Base-by-base conservation (phyloP, 1,140 invertebrate species). In the Drosophila varians region DNA sequence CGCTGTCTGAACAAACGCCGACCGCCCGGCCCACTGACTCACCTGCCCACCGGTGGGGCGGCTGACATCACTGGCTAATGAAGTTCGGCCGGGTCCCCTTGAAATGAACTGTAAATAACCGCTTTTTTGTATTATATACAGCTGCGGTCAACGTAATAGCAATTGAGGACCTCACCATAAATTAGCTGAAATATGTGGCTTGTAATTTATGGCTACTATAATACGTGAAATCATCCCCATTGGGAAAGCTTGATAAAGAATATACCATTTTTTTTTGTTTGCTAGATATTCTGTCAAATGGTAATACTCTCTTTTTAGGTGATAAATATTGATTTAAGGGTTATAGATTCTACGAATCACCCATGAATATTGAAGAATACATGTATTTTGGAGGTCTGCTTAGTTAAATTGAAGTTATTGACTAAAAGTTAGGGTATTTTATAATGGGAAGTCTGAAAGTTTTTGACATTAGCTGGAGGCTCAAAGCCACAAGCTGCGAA, bases 11-110 rank as follows among this genome's bases (percentile, higher is more conserved):
- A 45, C 36, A 28, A 47, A 53, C 14, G 40, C 14, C 38, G 6
- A 18, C 19, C 21, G 43, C 48, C 47, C 31, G 47, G 65, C 47
- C 52, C 23, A 66, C 61, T 77, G 54, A 73, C 28, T 68, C 25
- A 71, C 47, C 49, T 45, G 6, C 26, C 34, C 34, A 12, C 14
- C 19, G 16, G 19, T 60, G 21, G 46, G 16, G 19, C 62, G 21
- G 46, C 58, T 66, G 62, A 65, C 58, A 66, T 66, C 62, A 66
- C 62, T 66, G 28, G 9, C 36, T 53, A 66, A 66, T 66, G 60
- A 66, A 34, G 60, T 66, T 66, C 64, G 62, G 18, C 42, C 12
- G 3, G 40, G 28, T 8, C 26, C 38, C 58, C 38, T 25, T 19
- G 23, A 58, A 43, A 42, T 19, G 38, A 58, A 46, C 8, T 19